These are phyloP conservation scores for Lasioglossum oenotherae DNA, from an alignment of 2,888 invertebrate genomes.

Conservation along the genomic window DNA sequence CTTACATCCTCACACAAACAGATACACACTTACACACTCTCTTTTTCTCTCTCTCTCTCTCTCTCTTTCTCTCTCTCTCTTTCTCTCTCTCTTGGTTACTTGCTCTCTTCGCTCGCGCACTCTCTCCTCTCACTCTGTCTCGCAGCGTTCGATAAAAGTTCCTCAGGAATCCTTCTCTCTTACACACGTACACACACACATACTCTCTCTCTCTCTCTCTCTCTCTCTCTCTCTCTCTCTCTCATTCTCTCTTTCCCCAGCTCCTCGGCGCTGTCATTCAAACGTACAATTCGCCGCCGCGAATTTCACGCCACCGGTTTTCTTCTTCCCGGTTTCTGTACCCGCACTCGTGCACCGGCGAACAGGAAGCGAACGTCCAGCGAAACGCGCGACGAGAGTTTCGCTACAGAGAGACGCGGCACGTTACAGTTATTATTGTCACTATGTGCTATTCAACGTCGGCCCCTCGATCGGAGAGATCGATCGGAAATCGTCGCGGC, in stretches of 20 bases:
- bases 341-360: conserved; percentile 38
- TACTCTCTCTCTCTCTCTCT: background rate
- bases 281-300: conserved; percentile 68
- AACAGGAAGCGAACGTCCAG: conserved; percentile 53
- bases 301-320: conserved; percentile 59
- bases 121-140: conserved; percentile 46
- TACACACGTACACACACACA: background rate
- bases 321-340: background rate
- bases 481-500: conserved; percentile 28
- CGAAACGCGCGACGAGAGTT: conserved; percentile 51
- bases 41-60: background rate
- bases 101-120: conserved; percentile 27
- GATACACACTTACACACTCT: background rate
- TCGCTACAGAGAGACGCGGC: conserved; percentile 57
- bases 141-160: conserved; percentile 67
- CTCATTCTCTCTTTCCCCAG: background rate
- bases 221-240: background rate
- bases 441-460: conserved; percentile 69
- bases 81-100: conserved; percentile 17
- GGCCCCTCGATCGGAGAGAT: conserved; percentile 48
- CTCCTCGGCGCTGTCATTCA: conserved; percentile 64
- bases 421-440: conserved; percentile 77
- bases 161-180: conserved; percentile 60
- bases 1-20: background rate
- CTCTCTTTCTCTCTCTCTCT: background rate